phyloP scores from a whole-genome alignment of 2,888 invertebrate species.

The Linyphia triangularis region DNA sequence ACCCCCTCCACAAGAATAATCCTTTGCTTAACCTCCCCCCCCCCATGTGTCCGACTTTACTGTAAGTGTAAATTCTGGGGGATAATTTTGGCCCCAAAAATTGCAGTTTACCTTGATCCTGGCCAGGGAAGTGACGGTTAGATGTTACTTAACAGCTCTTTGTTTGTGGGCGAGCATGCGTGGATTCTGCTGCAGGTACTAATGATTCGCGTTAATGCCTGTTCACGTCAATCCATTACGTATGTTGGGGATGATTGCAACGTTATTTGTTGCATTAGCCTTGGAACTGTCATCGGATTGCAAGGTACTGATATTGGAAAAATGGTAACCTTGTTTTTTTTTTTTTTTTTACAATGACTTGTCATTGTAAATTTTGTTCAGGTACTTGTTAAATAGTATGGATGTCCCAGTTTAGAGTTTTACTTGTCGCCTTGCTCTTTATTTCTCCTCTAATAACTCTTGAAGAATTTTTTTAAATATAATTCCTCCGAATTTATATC shows the following conservation, averaged over 20 bases:
- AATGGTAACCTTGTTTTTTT: too few species aligned
- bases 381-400: too few species aligned
- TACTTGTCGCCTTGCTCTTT: too few species aligned
- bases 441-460: too few species aligned
- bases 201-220: slow-evolving; percentile 36
- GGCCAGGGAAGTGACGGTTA: slow-evolving; percentile 31
- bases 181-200: slow-evolving; percentile 12
- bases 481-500: too few species aligned
- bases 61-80: slow-evolving; percentile 12
- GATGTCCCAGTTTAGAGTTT: too few species aligned
- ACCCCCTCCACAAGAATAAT: neutral
- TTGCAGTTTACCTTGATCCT: slow-evolving; percentile 54
- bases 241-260: neutral
- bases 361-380: too few species aligned
- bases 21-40: slow-evolving; percentile 5
- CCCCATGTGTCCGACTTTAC: neutral
- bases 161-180: slow-evolving; percentile 58
- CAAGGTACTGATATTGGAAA: too few species aligned
- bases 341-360: too few species aligned
- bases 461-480: too few species aligned
- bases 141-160: slow-evolving; percentile 33
- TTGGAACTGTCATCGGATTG: too few species aligned
- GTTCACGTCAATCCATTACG: neutral
- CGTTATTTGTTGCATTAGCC: neutral
- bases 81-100: slow-evolving; percentile 27